Conservation (phyloP, 2,113 vertebrate species). For the Carassius auratus region DNA sequence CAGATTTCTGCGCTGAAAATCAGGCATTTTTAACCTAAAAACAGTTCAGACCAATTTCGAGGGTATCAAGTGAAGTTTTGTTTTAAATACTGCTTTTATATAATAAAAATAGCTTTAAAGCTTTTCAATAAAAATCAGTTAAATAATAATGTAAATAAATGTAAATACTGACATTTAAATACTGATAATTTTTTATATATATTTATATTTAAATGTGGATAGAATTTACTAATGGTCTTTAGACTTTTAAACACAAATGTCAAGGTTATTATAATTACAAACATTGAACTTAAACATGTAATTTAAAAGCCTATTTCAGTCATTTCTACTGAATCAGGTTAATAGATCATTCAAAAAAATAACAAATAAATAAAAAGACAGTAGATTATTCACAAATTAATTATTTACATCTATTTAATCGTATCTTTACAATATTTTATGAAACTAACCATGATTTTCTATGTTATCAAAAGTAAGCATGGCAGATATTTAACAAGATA, state of each 20-base stretch:
- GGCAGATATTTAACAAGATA: not conserved
- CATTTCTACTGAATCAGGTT: not conserved
- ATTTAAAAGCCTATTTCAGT: not conserved
- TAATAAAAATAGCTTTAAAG: not conserved
- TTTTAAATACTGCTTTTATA: not conserved
- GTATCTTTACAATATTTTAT: too few species aligned
- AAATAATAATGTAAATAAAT: not conserved
- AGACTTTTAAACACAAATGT: not conserved
- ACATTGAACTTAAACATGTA: too few species aligned
- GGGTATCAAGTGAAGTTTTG: too few species aligned
- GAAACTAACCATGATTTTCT: too few species aligned
- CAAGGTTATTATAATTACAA: too few species aligned
- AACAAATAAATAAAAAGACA: too few species aligned
- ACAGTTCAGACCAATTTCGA: too few species aligned
- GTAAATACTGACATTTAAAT: too few species aligned
- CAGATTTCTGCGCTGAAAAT: not conserved
- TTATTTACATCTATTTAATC: not conserved
- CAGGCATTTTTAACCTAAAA: not conserved
- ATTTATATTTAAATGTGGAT: not conserved
- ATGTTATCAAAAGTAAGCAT: too few species aligned
- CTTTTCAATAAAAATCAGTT: not conserved
- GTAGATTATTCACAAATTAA: not conserved
- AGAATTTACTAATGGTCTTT: not conserved
- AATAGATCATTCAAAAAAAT: not conserved
- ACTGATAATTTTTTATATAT: too few species aligned